Evolutionary conservation across 2,797 vertebrate species (phyloP).

Genomic region (Sphenodon punctatus): DNA sequence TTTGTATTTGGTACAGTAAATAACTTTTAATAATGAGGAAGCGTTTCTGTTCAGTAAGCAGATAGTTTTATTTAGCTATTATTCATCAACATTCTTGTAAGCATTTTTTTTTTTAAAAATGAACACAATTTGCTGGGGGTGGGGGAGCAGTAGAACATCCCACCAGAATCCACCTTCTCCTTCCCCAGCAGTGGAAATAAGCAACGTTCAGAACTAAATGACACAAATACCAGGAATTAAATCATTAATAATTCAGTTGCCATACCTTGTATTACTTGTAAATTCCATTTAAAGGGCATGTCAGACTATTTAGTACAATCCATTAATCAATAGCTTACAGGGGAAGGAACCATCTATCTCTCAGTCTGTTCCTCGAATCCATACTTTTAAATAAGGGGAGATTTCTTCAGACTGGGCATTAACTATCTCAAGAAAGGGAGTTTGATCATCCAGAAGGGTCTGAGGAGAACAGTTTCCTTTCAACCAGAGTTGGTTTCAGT

Average conservation of each 20-base stretch:
- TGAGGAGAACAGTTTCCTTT: constrained; percentile 18
- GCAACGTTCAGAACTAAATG: constrained; percentile 21
- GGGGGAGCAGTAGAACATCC: not conserved
- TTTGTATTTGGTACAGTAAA: constrained; percentile 9
- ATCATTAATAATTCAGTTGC: constrained; percentile 52
- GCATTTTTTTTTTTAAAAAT: too few species aligned
- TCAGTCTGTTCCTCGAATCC: constrained; percentile 34
- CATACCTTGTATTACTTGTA: constrained; percentile 53
- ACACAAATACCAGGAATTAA: constrained; percentile 52
- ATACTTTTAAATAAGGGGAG: constrained; percentile 51
- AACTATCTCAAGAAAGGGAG: constrained; percentile 21
- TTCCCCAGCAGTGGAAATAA: constrained; percentile 45
- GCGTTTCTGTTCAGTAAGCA: not conserved
- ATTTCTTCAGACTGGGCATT: constrained; percentile 33
- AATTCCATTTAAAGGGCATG: constrained; percentile 61
- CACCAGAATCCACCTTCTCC: constrained; percentile 26
- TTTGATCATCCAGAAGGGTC: not conserved
- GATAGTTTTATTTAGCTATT: constrained; percentile 7
- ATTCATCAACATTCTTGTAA: too few species aligned
- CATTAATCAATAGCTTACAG: constrained; percentile 54
- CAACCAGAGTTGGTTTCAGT: constrained; percentile 14
- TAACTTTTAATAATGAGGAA: constrained; percentile 11
- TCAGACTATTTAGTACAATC: constrained; percentile 53
- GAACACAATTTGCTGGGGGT: constrained; percentile 23
- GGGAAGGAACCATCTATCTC: constrained; percentile 49